Base-by-base conservation (phyloP, 1,140 invertebrate species). In the Harlomillsia oculata region DNA sequence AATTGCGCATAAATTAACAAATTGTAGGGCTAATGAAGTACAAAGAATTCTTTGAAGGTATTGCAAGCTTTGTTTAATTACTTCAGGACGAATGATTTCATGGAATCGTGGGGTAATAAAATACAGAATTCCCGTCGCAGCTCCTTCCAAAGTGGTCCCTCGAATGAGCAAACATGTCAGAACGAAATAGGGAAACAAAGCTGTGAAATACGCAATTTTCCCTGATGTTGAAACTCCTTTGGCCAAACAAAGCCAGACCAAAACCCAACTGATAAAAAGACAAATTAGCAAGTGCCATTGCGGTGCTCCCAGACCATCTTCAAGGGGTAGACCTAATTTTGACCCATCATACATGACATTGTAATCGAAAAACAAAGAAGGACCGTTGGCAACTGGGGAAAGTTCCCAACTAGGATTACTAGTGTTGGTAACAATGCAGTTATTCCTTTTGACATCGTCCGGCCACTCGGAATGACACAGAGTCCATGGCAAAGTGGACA, bases 201-300 rank as follows among this genome's bases (percentile, higher is more conserved):
- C 52, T 23, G 52, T 56, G 26, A 57, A 36, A 26, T 56, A 56
- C 5, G 52, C 48, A 20, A 80, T 82, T 71, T 84, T 86, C 40
- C 84, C 84, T 0, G 82, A 82, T 63, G 81, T 83, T 68, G 83
- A 80, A 0, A 92, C 83, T 32, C 89, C 89, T 65, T 79, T 80
- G 44, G 83, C 78, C 14, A 89, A 78, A 44, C 87, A 81, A 25
- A 84, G 65, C 67, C 84, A 89, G 25, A 89, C 80, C 3, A 82
- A 68, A 11, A 84, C 49, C 89, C 89, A 93, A 20, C 21, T 36
- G 16, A 26, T 23, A 16, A 20, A 4, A 4, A 93, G 74, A 46
- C 83, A 85, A 0, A 90, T 66, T 0, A 80, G 78, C 26, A 91
- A 71, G 68, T 82, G 79, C 83, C 83, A 87, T 54, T 85, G 74